Base-by-base conservation (phyloP, 2,888 invertebrate species). In the Diabrotica balteata region DNA sequence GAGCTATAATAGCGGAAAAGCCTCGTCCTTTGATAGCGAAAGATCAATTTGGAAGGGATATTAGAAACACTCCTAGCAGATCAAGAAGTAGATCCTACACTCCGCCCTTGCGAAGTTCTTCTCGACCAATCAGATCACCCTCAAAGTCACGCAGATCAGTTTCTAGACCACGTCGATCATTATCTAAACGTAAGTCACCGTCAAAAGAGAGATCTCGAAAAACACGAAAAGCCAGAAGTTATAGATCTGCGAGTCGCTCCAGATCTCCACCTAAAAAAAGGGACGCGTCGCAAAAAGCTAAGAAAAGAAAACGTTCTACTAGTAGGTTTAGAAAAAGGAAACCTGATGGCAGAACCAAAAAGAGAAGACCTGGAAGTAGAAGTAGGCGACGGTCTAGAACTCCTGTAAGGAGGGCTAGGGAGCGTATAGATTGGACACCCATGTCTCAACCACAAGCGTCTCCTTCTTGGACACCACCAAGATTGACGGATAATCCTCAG, bases 11-110 rank as follows among this genome's bases (percentile, higher is more conserved):
- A 8, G 88, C 90, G 7, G 91, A 91, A 71, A 90, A 90, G 75
- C 88, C 90, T 0, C 85, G 88, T 63, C 72, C 80, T 6, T 68
- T 79, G 11, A 66, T 73, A 54, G 69, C 73, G 7, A 93, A 91
- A 82, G 93, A 94, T 83, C 89, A 91, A 60, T 94, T 93, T 83
- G 94, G 94, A 0, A 86, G 94, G 9, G 94, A 94, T 82, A 87
- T 91, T 63, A 68, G 77, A 42, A 75, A 72, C 6, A 73, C 77
- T 7, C 69, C 75, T 7, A 76, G 79, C 8, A 65, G 73, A 57
- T 79, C 79, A 1, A 74, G 73, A 67, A 79, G 73, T 59, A 71
- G 76, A 17, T 79, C 81, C 46, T 72, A 75, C 49, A 82, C 79
- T 1, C 80, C 79, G 4, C 76, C 76, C 7, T 46, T 72, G 17